Evolutionary conservation across 2,113 vertebrate species (phyloP).

Genomic region (Oryzias curvinotus): DNA sequence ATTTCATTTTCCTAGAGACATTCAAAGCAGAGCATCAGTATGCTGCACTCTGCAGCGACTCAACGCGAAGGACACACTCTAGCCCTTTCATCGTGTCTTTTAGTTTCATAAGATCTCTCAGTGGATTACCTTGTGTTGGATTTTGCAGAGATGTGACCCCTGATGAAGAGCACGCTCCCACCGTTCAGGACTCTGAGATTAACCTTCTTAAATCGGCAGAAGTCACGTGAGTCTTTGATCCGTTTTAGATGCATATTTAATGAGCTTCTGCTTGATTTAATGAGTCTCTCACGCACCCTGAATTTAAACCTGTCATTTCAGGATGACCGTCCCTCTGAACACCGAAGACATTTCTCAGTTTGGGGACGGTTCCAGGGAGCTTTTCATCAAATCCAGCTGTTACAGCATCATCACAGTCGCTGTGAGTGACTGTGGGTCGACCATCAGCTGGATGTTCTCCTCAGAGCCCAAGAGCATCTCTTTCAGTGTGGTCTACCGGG

Average conservation of each 20-base stretch:
- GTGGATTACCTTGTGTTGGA: slow-evolving; percentile 2
- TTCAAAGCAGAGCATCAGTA: not conserved
- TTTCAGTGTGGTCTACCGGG: slow-evolving; percentile 88
- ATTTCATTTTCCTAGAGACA: not conserved
- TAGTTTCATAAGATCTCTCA: slow-evolving; percentile 10
- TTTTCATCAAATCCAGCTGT: slow-evolving; percentile 90
- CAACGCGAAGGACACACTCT: not conserved
- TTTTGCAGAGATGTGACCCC: slow-evolving; percentile 71
- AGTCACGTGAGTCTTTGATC: slow-evolving; percentile 82
- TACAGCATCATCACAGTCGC: slow-evolving; percentile 87
- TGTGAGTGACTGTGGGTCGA: slow-evolving; percentile 77
- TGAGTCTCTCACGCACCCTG: not conserved
- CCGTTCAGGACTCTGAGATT: slow-evolving; percentile 89
- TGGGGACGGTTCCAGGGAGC: slow-evolving; percentile 85
- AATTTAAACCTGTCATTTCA: slow-evolving; percentile 44
- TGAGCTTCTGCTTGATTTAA: not conserved
- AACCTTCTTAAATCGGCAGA: slow-evolving; percentile 90
- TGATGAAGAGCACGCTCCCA: slow-evolving; percentile 78
- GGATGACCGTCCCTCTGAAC: slow-evolving; percentile 81
- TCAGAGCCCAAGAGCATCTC: slow-evolving; percentile 95
- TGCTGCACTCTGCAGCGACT: not conserved
- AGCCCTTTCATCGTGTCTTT: not conserved
- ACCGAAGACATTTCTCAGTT: slow-evolving; percentile 85
- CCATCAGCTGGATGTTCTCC: slow-evolving; percentile 93
- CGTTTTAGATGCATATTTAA: accelerated